A percentile compares a stretch with the other conserved stretches of the same genome.
These are phyloP conservation scores for Psittacula cyanocephala DNA, from an alignment of 2,113 vertebrate genomes.

Conservation along the genomic window DNA sequence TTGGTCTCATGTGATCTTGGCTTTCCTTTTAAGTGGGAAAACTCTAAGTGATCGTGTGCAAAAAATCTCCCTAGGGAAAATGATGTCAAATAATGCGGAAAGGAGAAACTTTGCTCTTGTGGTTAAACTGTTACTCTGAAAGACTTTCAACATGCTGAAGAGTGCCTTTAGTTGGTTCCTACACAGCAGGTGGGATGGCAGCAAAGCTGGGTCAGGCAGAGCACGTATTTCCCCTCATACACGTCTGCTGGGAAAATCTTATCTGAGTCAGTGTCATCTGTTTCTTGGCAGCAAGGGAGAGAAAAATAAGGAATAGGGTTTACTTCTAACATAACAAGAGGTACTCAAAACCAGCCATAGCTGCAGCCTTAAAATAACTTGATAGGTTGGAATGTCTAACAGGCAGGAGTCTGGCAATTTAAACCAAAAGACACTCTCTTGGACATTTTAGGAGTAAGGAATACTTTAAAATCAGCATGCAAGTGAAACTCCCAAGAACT, in stretches of 20 bases:
- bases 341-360: background rate
- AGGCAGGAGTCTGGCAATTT: background rate
- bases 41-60: background rate
- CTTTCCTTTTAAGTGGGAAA: constrained; percentile 19
- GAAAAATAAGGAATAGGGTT: background rate
- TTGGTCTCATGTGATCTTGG: background rate
- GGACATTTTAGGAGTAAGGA: background rate
- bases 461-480: background rate
- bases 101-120: background rate
- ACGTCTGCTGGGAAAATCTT: background rate
- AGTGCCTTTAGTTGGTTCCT: background rate
- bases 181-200: background rate
- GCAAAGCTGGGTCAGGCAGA: background rate
- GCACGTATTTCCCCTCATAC: background rate
- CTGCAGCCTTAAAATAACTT: background rate
- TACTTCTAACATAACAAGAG: background rate
- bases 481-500: background rate
- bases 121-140: background rate
- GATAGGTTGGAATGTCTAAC: background rate
- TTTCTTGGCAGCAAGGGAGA: background rate
- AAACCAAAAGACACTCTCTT: background rate
- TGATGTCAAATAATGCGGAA: background rate
- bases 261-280: background rate
- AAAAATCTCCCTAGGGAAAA: background rate
- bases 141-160: background rate